Base-by-base conservation (phyloP, 2,888 invertebrate species). In the Leptinotarsa rubiginosa region DNA sequence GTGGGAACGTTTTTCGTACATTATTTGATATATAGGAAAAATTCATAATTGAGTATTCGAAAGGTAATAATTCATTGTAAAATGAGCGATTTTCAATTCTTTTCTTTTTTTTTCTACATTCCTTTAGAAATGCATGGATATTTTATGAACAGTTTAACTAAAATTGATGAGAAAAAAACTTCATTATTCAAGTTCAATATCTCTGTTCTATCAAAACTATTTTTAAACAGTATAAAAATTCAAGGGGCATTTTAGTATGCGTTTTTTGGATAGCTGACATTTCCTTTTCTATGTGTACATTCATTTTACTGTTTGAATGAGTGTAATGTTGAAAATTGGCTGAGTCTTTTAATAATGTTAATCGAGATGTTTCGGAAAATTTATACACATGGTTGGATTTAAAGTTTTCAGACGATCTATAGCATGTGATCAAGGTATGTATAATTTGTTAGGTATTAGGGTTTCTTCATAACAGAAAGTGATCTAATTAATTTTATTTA, bases 401-500 rank as follows among this genome's bases (percentile, higher is more conserved):
- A n/a, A 31, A 31, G n/a, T 47, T 65, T 65, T 65, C 41, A 65
- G 18, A 15, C 41, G 20, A 47, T 22, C 31, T 66, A n/a, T 31
- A 50, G 52, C 25, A 31, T 25, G 41, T 12, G 68, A 68, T 22
- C 41, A 59, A 25, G 59, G 59, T 59, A 59, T 13, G 59, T 59
- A 59, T 59, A 22, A 15, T 67, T 67, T 18, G 67, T 52, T 67
- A 52, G 54, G 52, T 41, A 67, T 67, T 50, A 67, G 50, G 52
- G n/a, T 52, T 22, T 67, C 31, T 73, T 68, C 54, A 16, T 65
- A 65, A 62, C 31, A 25, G 56, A 52, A 25, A 47, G 49, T 67
- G 70, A 74, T 74, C 66, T 73, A 70, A 65, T 73, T 65, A 71
- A 47, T 41, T 71, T 56, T 72, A 62, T 72, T 56, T 68, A 68